phyloP scores from a whole-genome alignment of 2,797 vertebrate genomes.

The Spinus olivaceus region DNA sequence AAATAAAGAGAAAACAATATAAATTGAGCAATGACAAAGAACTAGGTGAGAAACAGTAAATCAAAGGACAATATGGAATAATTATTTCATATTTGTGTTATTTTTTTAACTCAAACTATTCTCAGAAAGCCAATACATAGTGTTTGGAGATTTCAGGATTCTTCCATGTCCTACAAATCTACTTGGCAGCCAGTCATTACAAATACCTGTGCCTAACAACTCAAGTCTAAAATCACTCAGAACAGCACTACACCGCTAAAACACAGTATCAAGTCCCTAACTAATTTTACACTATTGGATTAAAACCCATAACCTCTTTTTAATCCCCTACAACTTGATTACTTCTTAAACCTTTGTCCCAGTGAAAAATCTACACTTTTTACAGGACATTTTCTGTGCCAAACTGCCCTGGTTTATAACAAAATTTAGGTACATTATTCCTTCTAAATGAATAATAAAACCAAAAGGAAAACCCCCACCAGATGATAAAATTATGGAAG shows the following conservation, averaged over 20 bases:
- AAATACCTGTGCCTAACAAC: background rate
- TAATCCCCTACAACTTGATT: background rate
- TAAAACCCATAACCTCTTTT: background rate
- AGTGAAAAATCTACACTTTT: background rate
- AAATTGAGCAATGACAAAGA: background rate
- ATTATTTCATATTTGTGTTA: background rate
- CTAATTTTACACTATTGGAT: background rate
- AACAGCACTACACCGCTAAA: background rate
- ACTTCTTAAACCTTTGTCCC: background rate
- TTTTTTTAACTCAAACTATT: background rate
- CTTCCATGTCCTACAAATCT: background rate
- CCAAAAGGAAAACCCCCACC: fast-evolving
- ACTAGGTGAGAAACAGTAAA: background rate
- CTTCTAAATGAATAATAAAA: background rate
- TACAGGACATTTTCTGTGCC: background rate
- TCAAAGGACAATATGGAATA: background rate
- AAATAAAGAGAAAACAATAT: background rate
- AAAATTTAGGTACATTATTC: background rate
- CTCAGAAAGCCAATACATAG: background rate
- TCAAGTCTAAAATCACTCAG: background rate
- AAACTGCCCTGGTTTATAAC: background rate
- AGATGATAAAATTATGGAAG: background rate
- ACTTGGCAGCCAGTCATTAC: background rate
- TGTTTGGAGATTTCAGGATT: background rate
- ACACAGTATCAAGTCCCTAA: background rate